These are phyloP conservation scores for Creontiades dilutus DNA, from an alignment of 2,888 invertebrate genomes.

Conservation along the genomic window DNA sequence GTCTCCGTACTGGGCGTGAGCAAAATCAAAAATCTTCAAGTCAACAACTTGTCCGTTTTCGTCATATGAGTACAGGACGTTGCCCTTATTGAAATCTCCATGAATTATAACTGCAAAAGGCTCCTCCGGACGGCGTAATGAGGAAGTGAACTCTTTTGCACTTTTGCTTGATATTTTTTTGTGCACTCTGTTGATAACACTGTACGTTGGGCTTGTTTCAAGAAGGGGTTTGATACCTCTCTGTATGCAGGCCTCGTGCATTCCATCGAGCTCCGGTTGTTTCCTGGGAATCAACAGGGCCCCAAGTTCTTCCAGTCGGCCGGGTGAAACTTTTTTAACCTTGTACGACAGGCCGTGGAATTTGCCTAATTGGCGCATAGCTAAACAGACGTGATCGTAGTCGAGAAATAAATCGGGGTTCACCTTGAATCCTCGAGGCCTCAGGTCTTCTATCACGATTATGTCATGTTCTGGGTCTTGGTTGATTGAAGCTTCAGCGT, in stretches of 20 bases:
- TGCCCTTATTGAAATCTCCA: slow-evolving; percentile 79
- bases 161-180: slow-evolving; percentile 41
- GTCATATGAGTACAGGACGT: slow-evolving; percentile 78
- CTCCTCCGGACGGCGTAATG: slow-evolving; percentile 69
- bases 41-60: slow-evolving; percentile 77
- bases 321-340: slow-evolving; percentile 73
- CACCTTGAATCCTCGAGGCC: slow-evolving; percentile 75
- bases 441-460: slow-evolving; percentile 77
- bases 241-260: not conserved
- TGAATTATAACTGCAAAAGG: slow-evolving; percentile 77
- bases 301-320: not conserved
- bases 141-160: not conserved
- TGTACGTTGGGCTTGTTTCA: slow-evolving; percentile 72
- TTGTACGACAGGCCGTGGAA: slow-evolving; percentile 77
- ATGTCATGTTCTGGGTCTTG: slow-evolving; percentile 69
- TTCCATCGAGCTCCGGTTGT: slow-evolving; percentile 9
- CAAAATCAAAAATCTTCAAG: slow-evolving; percentile 78
- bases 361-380: slow-evolving; percentile 76
- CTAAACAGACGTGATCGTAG: slow-evolving; percentile 76
- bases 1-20: slow-evolving; percentile 77
- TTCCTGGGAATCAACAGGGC: not conserved
- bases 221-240: slow-evolving; percentile 45
- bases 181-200: slow-evolving; percentile 6
- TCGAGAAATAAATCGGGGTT: slow-evolving; percentile 76
- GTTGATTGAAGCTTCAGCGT: slow-evolving; percentile 66